Conservation (phyloP, 2,113 vertebrate genomes). For the Misgurnus mizolepis region DNA sequence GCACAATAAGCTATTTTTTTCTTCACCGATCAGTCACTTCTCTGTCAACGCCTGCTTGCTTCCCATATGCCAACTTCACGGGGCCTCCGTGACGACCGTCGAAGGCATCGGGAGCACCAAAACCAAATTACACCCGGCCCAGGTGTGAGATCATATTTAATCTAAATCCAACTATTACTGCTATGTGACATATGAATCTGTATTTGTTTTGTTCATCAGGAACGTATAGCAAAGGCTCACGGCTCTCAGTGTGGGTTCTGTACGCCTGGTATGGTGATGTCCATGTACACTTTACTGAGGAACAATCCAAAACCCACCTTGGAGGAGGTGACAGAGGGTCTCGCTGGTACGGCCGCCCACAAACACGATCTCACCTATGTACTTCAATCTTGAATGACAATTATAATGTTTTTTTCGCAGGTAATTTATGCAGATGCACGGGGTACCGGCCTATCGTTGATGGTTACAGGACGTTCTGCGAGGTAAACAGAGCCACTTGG, state of each 20-base stretch:
- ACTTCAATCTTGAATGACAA: neutral
- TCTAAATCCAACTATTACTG: neutral
- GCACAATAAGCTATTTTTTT: conserved; percentile 49
- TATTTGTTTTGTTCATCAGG: conserved; percentile 65
- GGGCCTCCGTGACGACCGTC: conserved; percentile 80
- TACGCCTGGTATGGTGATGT: conserved; percentile 89
- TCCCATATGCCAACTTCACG: conserved; percentile 80
- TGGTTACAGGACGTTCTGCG: conserved; percentile 79
- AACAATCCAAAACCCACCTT: conserved; percentile 75
- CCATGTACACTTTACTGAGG: conserved; percentile 82
- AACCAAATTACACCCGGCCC: conserved; percentile 81
- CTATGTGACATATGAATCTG: neutral
- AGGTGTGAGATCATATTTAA: conserved; percentile 60
- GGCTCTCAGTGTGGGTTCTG: conserved; percentile 91
- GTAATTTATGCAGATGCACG: conserved; percentile 86
- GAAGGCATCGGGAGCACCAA: conserved; percentile 84
- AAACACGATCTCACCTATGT: neutral
- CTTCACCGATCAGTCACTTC: conserved; percentile 77
- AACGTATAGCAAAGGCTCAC: conserved; percentile 84
- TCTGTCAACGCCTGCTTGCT: conserved; percentile 81
- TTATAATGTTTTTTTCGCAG: conserved; percentile 55
- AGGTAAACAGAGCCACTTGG: conserved; percentile 59
- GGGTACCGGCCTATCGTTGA: conserved; percentile 86
- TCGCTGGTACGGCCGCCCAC: conserved; percentile 68
- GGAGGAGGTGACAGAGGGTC: conserved; percentile 76